These are phyloP conservation scores for Tricholaema leucomelas DNA, from an alignment of 2,113 vertebrate species.

Conservation along the genomic window DNA sequence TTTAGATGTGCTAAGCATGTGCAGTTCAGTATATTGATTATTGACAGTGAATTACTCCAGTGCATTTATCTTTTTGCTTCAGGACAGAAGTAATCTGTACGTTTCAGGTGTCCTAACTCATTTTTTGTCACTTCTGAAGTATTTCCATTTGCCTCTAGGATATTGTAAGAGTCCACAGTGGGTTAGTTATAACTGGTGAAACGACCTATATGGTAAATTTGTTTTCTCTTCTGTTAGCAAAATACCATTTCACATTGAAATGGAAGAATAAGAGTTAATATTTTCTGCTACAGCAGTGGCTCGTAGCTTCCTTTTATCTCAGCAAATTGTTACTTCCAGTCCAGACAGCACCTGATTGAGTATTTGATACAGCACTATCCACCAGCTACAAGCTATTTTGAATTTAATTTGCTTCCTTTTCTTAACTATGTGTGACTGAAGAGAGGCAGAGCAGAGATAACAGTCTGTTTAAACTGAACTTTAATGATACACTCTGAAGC, in stretches of 20 bases:
- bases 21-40: background rate
- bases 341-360: background rate
- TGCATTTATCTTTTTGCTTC: background rate
- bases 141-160: background rate
- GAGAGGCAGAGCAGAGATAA: constrained; percentile 10
- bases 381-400: background rate
- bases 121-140: background rate
- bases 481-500: background rate
- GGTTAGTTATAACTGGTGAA: background rate
- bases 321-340: background rate
- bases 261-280: background rate
- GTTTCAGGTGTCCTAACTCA: background rate
- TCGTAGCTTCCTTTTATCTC: background rate
- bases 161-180: background rate
- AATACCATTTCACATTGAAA: background rate
- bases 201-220: background rate
- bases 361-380: background rate
- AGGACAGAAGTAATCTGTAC: background rate
- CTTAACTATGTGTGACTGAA: constrained; percentile 17
- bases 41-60: background rate
- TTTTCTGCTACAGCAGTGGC: background rate
- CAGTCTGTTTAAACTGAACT: constrained; percentile 32
- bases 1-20: background rate
- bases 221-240: background rate
- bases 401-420: background rate